Base-by-base conservation (phyloP, 2,888 invertebrate genomes). In the Cephus pulcher region DNA sequence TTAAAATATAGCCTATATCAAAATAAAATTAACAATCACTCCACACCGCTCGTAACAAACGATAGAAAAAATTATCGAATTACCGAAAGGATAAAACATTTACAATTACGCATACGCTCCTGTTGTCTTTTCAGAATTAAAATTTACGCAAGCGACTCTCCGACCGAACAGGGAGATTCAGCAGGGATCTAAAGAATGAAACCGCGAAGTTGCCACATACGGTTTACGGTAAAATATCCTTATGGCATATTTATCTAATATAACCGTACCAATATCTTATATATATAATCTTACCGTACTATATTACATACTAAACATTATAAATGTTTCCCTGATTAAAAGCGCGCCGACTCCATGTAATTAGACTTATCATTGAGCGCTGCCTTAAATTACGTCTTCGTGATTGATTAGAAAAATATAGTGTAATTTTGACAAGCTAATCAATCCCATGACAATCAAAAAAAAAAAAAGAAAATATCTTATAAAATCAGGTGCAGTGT, bases 321-420 rank as follows among this genome's bases (percentile, higher is more conserved):
- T 80, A 80, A 84, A 79, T 76, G 80, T 83, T 83, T 80, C 75
- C 79, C 81, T 78, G 79, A 78, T 78, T 70, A 77, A 75, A 73
- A 77, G 56, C 9, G 56, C 23, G 9, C 56, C 23, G 56, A 23
- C 56, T 56, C 56, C 23, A 23, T 2, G 9, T 23, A 23, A 56
- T 23, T 56, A 23, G 56, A 56, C 23, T 23, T 56, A 23, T 56
- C 56, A 9, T 56, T 9, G 9, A 23, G 56, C 56, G 56, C 56
- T 9, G 9, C 56, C 56, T 56, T 56, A 9, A 56, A 56, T 56
- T 56, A 56, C 23, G 56, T 56, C 56, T 23, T 23, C 56, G 56
- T 2, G 56, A 56, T 23, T 56, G 56, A 56, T 56, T 56, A 56
- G 56, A 56, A 56, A 56, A 56, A 56, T 56, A 56, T 23, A 23